These are phyloP conservation scores for Scaptomyza montana DNA, from an alignment of 1,140 invertebrate genomes.

Conservation along the genomic window DNA sequence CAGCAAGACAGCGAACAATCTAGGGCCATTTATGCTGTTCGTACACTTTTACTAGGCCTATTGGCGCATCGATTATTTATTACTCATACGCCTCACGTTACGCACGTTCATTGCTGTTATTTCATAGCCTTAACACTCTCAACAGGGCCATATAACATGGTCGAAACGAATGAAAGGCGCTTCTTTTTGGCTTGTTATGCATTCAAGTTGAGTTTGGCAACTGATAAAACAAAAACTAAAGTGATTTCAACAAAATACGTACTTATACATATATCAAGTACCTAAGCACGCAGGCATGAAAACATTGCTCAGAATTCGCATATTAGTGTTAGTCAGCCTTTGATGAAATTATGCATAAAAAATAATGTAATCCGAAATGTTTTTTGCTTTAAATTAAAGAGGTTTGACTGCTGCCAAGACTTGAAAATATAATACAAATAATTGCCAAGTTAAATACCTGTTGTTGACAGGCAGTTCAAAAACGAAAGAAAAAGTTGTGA, in stretches of 20 bases:
- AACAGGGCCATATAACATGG: slow-evolving; percentile 28
- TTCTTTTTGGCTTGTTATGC: slow-evolving; percentile 50
- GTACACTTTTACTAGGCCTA: slow-evolving; percentile 1
- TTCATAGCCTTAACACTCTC: slow-evolving; percentile 63
- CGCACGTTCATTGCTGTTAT: slow-evolving; percentile 64
- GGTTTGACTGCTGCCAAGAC: too few species aligned
- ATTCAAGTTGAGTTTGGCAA: slow-evolving; percentile 66
- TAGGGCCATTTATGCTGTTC: not conserved
- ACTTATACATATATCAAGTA: not conserved
- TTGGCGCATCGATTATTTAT: slow-evolving; percentile 7
- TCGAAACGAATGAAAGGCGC: too few species aligned
- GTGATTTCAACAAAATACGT: slow-evolving; percentile 51
- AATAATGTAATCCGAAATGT: too few species aligned
- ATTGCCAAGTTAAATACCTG: too few species aligned
- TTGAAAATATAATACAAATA: too few species aligned
- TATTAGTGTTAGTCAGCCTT: too few species aligned
- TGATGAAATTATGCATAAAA: too few species aligned
- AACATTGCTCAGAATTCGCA: too few species aligned
- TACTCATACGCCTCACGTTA: slow-evolving; percentile 60
- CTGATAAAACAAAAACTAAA: slow-evolving; percentile 71
- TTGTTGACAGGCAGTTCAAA: too few species aligned
- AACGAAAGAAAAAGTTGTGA: too few species aligned
- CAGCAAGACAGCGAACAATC: not conserved
- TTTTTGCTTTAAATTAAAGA: too few species aligned
- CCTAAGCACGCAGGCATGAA: too few species aligned